Evolutionary conservation across 1,140 invertebrate species (phyloP).

Genomic region (Spodoptera litura): DNA sequence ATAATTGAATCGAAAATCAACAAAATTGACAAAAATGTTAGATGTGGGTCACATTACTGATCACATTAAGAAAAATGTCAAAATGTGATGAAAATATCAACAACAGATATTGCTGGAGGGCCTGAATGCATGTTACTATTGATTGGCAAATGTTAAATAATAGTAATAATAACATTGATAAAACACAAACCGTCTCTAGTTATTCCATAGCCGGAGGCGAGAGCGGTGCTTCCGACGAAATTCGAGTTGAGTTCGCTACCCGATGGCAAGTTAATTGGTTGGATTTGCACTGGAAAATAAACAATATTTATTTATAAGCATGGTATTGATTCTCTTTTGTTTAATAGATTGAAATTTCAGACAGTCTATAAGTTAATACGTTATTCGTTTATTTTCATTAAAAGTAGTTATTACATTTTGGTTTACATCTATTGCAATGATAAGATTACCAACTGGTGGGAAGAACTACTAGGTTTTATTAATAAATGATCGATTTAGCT

Average conservation of each 20-base stretch:
- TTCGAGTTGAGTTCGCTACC: constrained; percentile 56
- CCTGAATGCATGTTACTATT: not conserved
- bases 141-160: constrained; percentile 1
- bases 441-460: not conserved
- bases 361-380: no score
- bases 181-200: constrained; percentile 59
- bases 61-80: not conserved
- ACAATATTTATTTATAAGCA: constrained; percentile 18
- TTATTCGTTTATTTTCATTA: not conserved
- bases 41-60: not conserved
- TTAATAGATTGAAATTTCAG: not conserved
- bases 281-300: constrained; percentile 53
- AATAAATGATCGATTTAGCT: no score
- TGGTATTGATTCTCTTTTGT: not conserved
- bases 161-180: constrained; percentile 6
- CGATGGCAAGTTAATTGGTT: constrained; percentile 55
- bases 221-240: constrained; percentile 50
- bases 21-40: not conserved
- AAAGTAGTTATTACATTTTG: not conserved
- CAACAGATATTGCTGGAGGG: not conserved
- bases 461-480: no score
- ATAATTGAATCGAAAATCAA: no score
- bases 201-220: constrained; percentile 61
- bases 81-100: not conserved
- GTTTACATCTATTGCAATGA: not conserved